These are phyloP conservation scores for Brachionus calyciflorus DNA, from an alignment of 1,140 invertebrate genomes.

Conservation along the genomic window DNA sequence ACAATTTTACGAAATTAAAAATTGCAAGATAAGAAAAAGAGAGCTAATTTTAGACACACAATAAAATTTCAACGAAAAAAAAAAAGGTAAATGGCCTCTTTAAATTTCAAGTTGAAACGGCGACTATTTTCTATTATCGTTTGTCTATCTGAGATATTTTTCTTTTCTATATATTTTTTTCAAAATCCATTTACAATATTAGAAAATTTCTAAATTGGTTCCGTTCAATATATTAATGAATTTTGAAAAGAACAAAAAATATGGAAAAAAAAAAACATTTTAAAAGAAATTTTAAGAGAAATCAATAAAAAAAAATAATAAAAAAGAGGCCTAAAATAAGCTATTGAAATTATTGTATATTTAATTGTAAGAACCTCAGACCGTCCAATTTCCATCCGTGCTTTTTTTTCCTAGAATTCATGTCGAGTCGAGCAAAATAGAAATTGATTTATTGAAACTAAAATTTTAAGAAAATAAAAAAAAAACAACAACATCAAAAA, in stretches of 20 bases:
- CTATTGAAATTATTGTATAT: not conserved
- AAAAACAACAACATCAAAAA: too few relatives aligned
- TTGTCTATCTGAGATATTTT: too few relatives aligned
- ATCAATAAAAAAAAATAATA: not conserved
- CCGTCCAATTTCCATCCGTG: slow-evolving; percentile 33
- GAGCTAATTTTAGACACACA: slow-evolving; percentile 10
- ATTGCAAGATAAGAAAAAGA: slow-evolving; percentile 36
- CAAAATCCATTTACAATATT: slow-evolving; percentile 33
- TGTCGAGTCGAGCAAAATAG: not conserved
- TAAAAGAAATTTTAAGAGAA: not conserved
- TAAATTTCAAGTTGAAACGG: slow-evolving; percentile 36
- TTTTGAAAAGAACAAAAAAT: not conserved
- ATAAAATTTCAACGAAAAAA: not conserved
- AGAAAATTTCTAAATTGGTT: slow-evolving; percentile 39
- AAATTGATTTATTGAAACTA: slow-evolving; percentile 25
- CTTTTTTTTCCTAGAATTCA: slow-evolving; percentile 28
- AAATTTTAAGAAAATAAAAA: too few relatives aligned
- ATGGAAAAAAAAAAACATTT: too few relatives aligned
- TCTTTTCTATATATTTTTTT: not conserved
- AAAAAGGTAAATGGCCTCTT: not conserved
- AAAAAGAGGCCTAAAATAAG: too few relatives aligned
- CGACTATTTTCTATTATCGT: too few relatives aligned
- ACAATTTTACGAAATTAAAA: too few relatives aligned
- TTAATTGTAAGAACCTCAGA: not conserved
- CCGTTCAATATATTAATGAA: slow-evolving; percentile 39